These are phyloP conservation scores for Ligdia adustata DNA, from an alignment of 2,888 invertebrate species.

Conservation along the genomic window DNA sequence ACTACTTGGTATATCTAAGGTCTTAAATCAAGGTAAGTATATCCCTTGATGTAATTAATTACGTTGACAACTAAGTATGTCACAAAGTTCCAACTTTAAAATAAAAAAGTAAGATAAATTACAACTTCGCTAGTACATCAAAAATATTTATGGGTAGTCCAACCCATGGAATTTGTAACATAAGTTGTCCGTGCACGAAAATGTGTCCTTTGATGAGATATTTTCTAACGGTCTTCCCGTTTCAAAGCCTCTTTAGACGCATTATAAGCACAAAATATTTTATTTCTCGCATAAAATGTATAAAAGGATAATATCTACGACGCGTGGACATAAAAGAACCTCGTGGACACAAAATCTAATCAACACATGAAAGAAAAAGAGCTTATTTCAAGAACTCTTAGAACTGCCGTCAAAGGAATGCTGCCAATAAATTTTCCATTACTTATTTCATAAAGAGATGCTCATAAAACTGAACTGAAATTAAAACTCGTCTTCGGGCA, in stretches of 20 bases:
- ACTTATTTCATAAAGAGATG: conserved; percentile 18
- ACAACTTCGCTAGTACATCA: too few species aligned
- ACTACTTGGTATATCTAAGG: too few species aligned
- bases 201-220: not conserved
- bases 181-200: not conserved
- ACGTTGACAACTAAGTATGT: too few species aligned
- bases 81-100: too few species aligned
- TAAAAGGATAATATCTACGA: conserved; percentile 11
- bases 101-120: too few species aligned
- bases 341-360: conserved; percentile 6
- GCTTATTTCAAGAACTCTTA: conserved; percentile 10
- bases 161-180: not conserved
- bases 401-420: conserved; percentile 17
- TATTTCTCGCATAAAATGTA: conserved; percentile 7
- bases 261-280: conserved; percentile 1
- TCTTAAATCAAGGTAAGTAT: too few species aligned
- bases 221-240: conserved; percentile 1
- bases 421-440: conserved; percentile 22
- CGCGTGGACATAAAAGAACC: conserved; percentile 8
- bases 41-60: too few species aligned
- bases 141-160: not conserved
- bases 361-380: conserved; percentile 7
- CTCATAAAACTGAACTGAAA: conserved; percentile 24
- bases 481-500: conserved; percentile 18
- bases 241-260: conserved; percentile 3